Evolutionary conservation across 2,797 vertebrate species (phyloP).

Genomic region (Notolepis coatsorum): DNA sequence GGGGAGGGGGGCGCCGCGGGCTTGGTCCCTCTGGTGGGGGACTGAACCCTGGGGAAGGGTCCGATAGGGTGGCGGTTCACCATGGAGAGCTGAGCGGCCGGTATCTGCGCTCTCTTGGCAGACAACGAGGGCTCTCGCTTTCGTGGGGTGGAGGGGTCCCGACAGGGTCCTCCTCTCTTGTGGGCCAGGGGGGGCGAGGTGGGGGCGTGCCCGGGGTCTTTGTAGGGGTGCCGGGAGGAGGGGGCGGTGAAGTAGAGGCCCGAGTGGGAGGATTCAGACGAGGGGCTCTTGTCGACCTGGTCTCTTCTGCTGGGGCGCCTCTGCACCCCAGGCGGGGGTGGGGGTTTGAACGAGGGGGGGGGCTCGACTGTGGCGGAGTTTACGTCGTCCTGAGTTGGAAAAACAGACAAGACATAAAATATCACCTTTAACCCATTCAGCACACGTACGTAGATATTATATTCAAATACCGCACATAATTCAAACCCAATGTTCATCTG

Average conservation of each 20-base stretch:
- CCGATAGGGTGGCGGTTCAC: constrained; percentile 87
- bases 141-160: constrained; percentile 38
- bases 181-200: constrained; percentile 37
- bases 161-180: constrained; percentile 42
- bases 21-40: constrained; percentile 80
- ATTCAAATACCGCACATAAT: background rate
- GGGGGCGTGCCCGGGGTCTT: constrained; percentile 47
- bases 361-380: constrained; percentile 82
- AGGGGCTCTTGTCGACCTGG: constrained; percentile 82
- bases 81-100: constrained; percentile 80
- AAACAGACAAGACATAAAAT: constrained; percentile 64
- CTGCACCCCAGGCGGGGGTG: constrained; percentile 79
- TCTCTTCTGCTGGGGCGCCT: constrained; percentile 73
- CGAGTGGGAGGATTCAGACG: constrained; percentile 85
- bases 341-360: constrained; percentile 87
- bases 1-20: constrained; percentile 14
- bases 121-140: constrained; percentile 55
- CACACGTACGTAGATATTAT: background rate
- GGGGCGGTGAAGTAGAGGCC: constrained; percentile 89
- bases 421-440: constrained; percentile 22
- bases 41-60: constrained; percentile 94
- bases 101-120: constrained; percentile 66
- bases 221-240: constrained; percentile 63
- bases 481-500: background rate
- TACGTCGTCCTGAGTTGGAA: constrained; percentile 91